Evolutionary conservation across 2,113 vertebrate genomes (phyloP), one percentile per base, ranked within the genome.

Genomic region (Ptilorrhoa leucosticta): DNA sequence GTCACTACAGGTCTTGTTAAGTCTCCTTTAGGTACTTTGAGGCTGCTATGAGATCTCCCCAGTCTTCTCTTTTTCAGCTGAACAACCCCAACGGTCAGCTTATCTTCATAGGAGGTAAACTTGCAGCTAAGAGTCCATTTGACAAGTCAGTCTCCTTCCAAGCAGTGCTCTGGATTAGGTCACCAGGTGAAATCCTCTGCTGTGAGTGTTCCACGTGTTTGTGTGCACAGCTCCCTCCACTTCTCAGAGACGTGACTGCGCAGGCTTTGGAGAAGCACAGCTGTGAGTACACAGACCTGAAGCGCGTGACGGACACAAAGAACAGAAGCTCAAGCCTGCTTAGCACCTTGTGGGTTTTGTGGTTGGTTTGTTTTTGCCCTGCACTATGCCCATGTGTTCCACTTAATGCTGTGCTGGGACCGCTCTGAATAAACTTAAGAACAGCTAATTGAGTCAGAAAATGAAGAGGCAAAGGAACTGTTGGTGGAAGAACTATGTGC

Each of bases 11-110:
- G 12, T 27, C 40, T 48, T 61, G 9, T 10, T 47, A 22, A n/a
- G 11, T 23, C 10, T 27, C 8, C 18, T 42, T 47, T 28, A 60
- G 14, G 9, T 22, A 11, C 6, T 47, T n/a, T 3, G 23, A 73
- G 3, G n/a, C 14, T 0, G 1, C 24, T 19, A 0, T 16, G 48
- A 40, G 22, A 4, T 77, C 35, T 72, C n/a, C 63, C 15, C 1
- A 10, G 16, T 28, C 30, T 65, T 60, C 44, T 53, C n/a, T 76
- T 71, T 60, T 48, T 39, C 53, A 68, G 47, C 35, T 72, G 71
- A 86, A 35, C 53, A 72, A 9, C 7, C 13, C 15, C 40, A 48
- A 10, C 42, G 64, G 42, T 42, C 39, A 27, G 24, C 50, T 18
- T 44, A 7, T 44, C 30, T 16, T 51, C 11, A 1, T 0, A 31